Base-by-base conservation (phyloP, 2,888 invertebrate genomes). In the Tridacna crocea region DNA sequence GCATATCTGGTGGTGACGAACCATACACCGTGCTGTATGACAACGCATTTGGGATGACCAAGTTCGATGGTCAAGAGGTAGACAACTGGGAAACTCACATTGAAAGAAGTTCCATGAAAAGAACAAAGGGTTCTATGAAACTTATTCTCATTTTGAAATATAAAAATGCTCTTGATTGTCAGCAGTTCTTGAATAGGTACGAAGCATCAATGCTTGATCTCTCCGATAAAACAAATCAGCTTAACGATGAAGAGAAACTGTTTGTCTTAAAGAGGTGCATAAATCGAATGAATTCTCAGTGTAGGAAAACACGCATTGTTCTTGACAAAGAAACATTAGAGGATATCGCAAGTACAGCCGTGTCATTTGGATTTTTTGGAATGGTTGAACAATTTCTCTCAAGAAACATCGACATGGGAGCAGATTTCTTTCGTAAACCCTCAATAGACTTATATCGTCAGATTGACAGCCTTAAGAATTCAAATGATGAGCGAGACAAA, bases 61-160 rank as follows among this genome's bases (percentile, higher is more conserved):
- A 61, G 24, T 61, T 22, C n/a, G 46, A 22, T 46, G 47, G 68
- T 19, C 48, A 46, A 47, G 22, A 48, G 1, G 22, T 68, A 13
- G 47, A 68, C 13, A 68, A 6, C 22, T 68, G 68, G 68, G 15
- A 12, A 68, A 47, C 48, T 36, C 46, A 68, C 19, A 46, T 68
- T 46, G 68, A 68, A n/a, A 46, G 68, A 36, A 46, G 22, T 48
- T 17, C 46, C 8, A 68, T 47, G 19, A 46, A 47, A 48, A 46
- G 68, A 36, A 26, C 12, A n/a, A 68, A n/a, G 13, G 68, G 68
- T 1, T 22, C 68, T 12, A 19, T 68, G 22, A 68, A 47, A 48
- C 22, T 68, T 26, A 68, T 68, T 13, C 47, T 68, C n/a, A 48
- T 68, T 68, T 17, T 68, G 15, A 68, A 68, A 68, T 17, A 68